These are phyloP conservation scores for Enteromius unitaeniatus DNA, from an alignment of 2,797 vertebrate species.

Conservation along the genomic window DNA sequence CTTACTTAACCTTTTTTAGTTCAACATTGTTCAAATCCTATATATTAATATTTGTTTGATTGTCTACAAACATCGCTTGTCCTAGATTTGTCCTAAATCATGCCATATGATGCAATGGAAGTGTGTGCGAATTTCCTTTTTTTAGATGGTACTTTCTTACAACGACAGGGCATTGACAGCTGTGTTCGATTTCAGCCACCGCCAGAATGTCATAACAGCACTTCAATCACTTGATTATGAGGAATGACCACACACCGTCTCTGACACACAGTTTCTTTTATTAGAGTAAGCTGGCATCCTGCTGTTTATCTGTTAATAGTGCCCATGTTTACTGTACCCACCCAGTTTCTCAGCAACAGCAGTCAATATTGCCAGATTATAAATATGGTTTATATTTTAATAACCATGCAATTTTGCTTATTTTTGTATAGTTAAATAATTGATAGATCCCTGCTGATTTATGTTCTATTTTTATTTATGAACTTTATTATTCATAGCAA, in stretches of 20 bases:
- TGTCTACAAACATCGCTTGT: background rate
- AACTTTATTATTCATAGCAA: background rate
- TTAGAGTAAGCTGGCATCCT: constrained; percentile 25
- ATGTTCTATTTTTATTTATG: background rate
- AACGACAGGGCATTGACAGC: constrained; percentile 12
- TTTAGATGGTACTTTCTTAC: constrained; percentile 13
- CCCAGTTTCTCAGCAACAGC: constrained; percentile 29
- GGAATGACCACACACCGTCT: background rate
- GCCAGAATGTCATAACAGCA: background rate
- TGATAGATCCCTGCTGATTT: background rate
- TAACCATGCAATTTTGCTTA: constrained; percentile 5
- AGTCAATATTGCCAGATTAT: constrained; percentile 1
- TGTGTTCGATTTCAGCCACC: constrained; percentile 2
- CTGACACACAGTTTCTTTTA: constrained; percentile 16
- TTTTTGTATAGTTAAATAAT: background rate
- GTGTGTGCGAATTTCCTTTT: background rate
- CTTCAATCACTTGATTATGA: constrained; percentile 24
- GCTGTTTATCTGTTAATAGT: constrained; percentile 1
- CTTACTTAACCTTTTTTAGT: background rate
- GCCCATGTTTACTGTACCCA: constrained; percentile 10
- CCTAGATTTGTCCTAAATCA: background rate
- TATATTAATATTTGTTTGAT: background rate
- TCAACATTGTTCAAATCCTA: background rate
- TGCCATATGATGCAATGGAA: background rate
- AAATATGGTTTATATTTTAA: constrained; percentile 1